These are phyloP conservation scores for Sebastes schlegelii DNA, from an alignment of 2,113 vertebrate species.

Conservation along the genomic window DNA sequence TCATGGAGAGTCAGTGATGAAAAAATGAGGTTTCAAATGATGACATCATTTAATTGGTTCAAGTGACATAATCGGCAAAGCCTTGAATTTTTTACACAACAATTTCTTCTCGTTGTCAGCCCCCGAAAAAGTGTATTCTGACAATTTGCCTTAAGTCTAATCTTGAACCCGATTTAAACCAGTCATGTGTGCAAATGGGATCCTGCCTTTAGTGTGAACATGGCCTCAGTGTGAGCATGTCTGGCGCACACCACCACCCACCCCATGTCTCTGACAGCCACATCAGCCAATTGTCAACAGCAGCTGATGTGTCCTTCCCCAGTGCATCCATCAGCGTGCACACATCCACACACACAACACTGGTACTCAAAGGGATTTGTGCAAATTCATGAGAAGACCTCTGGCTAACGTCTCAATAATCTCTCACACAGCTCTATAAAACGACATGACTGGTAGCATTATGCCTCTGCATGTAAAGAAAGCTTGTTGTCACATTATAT, in stretches of 20 bases:
- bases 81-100: neutral
- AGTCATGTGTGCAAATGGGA: neutral
- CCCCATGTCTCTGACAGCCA: slow-evolving; percentile 43
- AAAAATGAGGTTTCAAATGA: neutral
- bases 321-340: slow-evolving; percentile 13
- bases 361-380: slow-evolving; percentile 29
- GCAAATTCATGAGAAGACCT: slow-evolving; percentile 41
- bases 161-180: neutral
- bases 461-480: neutral
- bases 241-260: slow-evolving; percentile 5
- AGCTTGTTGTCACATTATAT: slow-evolving; percentile 13
- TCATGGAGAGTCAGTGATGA: neutral
- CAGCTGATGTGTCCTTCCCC: slow-evolving; percentile 58
- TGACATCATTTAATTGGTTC: too few relatives aligned
- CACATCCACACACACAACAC: neutral
- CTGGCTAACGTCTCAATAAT: slow-evolving; percentile 28
- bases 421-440: slow-evolving; percentile 30
- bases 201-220: neutral
- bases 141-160: neutral
- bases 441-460: slow-evolving; percentile 7
- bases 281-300: slow-evolving; percentile 68
- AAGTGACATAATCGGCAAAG: neutral
- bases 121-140: neutral
- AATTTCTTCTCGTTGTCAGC: neutral
- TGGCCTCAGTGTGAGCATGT: slow-evolving; percentile 18